Conservation (phyloP, 2,888 invertebrate species). For the Sinohyriopsis cumingii region DNA sequence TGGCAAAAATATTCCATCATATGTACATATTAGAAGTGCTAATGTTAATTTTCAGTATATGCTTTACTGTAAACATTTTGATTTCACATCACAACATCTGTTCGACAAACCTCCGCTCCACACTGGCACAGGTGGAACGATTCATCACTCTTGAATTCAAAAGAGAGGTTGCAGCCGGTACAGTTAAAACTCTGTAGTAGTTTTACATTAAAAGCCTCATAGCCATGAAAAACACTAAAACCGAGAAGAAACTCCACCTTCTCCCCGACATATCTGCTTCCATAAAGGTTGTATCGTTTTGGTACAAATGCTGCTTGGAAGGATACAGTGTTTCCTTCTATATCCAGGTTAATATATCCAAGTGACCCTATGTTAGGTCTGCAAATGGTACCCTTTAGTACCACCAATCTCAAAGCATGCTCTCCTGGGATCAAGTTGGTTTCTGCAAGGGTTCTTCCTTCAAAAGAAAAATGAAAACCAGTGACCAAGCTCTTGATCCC, state of each 20-base stretch:
- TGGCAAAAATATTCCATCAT: too few species aligned
- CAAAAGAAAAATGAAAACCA: constrained; percentile 11
- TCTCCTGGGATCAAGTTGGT: background rate
- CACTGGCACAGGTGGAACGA: constrained; percentile 11
- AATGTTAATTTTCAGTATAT: too few species aligned
- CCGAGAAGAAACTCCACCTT: constrained; percentile 30
- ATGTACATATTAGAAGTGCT: too few species aligned
- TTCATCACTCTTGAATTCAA: constrained; percentile 25
- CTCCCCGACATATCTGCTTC: constrained; percentile 18
- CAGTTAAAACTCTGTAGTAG: constrained; percentile 21
- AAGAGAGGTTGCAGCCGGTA: constrained; percentile 11
- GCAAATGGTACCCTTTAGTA: constrained; percentile 33
- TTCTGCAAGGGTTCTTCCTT: too few species aligned
- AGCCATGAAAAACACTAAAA: constrained; percentile 26
- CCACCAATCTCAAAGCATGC: constrained; percentile 1
- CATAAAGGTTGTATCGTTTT: constrained; percentile 15
- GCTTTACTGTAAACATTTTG: too few species aligned
- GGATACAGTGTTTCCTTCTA: constrained; percentile 15
- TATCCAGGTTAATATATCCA: constrained; percentile 30
- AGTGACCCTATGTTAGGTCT: constrained; percentile 18
- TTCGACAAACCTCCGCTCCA: constrained; percentile 8
- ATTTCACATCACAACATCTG: too few species aligned
- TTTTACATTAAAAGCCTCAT: constrained; percentile 31
- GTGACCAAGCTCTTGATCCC: constrained; percentile 23
- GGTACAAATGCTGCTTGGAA: constrained; percentile 24